Percentiles rank a stretch among this genome's conserved stretches.
Evolutionary conservation across 2,113 vertebrate species (phyloP).

Genomic region (Struthidea cinerea): DNA sequence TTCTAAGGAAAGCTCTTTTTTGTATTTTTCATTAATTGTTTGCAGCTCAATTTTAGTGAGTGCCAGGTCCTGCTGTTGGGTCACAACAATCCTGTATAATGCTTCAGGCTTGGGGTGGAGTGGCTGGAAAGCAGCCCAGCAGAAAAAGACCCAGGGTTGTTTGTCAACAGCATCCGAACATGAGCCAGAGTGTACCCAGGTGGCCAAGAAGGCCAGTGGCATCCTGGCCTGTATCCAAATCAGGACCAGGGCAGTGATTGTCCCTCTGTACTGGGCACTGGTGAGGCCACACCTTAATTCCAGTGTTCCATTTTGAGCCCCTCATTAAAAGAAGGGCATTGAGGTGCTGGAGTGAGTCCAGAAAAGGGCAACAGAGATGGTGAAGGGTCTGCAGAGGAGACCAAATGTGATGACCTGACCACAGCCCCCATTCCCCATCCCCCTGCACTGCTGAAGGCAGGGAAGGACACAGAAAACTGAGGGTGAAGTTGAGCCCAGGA

Average conservation of each 20-base stretch:
- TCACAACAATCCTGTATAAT: background rate
- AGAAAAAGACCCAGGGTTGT: background rate
- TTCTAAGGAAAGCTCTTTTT: background rate
- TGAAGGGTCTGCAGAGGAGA: background rate
- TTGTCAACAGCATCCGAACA: background rate
- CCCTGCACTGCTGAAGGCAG: background rate
- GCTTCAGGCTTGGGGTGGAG: background rate
- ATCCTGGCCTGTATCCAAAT: background rate
- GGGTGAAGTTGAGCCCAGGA: background rate
- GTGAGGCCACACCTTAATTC: too few relatives aligned
- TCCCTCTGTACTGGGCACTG: background rate
- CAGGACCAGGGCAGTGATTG: background rate
- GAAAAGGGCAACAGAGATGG: background rate
- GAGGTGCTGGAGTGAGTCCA: background rate
- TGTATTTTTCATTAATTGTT: background rate
- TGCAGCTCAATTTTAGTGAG: background rate
- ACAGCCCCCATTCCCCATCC: background rate
- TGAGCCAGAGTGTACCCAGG: background rate
- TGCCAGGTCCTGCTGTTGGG: background rate
- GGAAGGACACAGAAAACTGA: background rate
- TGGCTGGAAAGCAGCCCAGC: background rate
- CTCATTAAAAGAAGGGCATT: background rate
- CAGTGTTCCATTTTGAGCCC: background rate
- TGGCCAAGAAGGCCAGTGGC: background rate
- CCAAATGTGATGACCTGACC: background rate